Evolutionary conservation across 2,888 invertebrate species (phyloP), one percentile per base, ranked within the genome.

Genomic region (Beris chalybata): DNA sequence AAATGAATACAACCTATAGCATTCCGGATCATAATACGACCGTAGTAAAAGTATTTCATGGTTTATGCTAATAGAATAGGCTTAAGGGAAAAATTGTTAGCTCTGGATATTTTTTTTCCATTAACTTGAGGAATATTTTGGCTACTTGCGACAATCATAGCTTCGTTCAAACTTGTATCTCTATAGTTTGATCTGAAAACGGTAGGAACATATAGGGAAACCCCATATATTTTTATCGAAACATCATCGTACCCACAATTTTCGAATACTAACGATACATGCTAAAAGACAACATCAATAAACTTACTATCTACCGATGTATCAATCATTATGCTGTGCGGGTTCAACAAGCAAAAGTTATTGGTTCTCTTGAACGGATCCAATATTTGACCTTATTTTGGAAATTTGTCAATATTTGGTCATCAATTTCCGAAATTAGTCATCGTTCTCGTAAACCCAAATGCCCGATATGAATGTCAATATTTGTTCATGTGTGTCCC

Each of bases 381-480:
- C 38, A 38, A 38, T 7, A 38, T 38, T 38, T 45, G 58, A 58
- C 47, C 47, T 30, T 45, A 45, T 58, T 58, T 58, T 58, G 58
- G 45, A 58, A 58, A 58, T 58, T 58, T 44, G 58, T 58, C 58
- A 58, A 58, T 58, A 58, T 58, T 58, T 58, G 58, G 32, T 29
- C 30, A 58, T 45, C 58, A 58, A 58, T 58, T 58, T 58, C 58
- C 45, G 29, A 58, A 58, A 58, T 58, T 58, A 58, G 58, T 30
- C 58, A 47, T 47, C 58, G 32, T 45, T 38, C 58, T 58, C 58
- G 5, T 32, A 32, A 6, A 32, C 32, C 1, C n/a, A 55, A n/a
- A 32, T 32, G n/a, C 32, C 32, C 9, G 56, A 43, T 22, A 43
- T 15, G 22, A 56, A 56, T 43, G 58, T 45, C 44, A 58, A 58